phyloP scores from a whole-genome alignment of 2,113 vertebrate species.

The Diphyllodes magnificus region DNA sequence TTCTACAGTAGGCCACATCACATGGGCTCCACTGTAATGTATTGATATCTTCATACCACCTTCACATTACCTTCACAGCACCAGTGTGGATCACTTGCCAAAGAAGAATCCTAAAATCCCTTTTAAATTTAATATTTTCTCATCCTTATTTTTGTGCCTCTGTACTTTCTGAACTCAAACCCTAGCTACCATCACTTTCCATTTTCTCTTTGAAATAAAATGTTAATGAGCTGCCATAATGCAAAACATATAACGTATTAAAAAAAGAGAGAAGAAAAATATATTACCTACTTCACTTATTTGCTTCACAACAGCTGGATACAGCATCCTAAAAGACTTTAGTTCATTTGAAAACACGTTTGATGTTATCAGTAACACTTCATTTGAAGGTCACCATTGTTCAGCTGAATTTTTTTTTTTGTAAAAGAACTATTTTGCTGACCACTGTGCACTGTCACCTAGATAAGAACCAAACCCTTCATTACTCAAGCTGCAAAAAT shows the following conservation, averaged over 20 bases:
- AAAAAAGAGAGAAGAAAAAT: background rate
- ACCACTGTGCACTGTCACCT: background rate
- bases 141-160: background rate
- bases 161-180: background rate
- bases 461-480: background rate
- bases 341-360: background rate
- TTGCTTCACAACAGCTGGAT: background rate
- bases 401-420: background rate
- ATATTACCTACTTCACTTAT: background rate
- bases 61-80: background rate
- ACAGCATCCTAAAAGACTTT: background rate
- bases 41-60: background rate
- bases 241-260: background rate
- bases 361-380: background rate
- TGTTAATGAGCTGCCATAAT: background rate
- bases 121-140: background rate
- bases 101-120: background rate
- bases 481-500: background rate
- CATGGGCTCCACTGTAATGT: background rate
- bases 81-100: background rate
- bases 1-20: background rate
- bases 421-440: background rate
- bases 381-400: rapidly evolving
- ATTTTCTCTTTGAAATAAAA: background rate
- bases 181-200: background rate